Conservation (phyloP, 2,888 invertebrate genomes). For the Andrena minutula region DNA sequence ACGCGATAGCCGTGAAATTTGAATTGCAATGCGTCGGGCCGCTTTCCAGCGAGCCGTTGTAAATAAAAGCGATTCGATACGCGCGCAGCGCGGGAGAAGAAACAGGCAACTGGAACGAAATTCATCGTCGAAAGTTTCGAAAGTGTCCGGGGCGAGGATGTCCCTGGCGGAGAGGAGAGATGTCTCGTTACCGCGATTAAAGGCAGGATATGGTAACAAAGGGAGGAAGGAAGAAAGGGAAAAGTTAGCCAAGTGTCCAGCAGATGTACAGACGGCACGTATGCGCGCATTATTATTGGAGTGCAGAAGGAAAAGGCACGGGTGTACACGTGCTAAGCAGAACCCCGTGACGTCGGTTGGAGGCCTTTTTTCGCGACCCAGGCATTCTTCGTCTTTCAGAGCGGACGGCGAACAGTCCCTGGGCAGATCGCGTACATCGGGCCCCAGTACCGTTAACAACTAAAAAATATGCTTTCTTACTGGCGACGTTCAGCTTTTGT, state of each 20-base stretch:
- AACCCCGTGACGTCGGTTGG: conserved; percentile 42
- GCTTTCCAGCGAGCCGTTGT: conserved; percentile 14
- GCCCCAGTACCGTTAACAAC: conserved; percentile 24
- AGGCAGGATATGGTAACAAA: conserved; percentile 50
- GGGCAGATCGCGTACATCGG: conserved; percentile 28
- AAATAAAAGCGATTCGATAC: conserved; percentile 36
- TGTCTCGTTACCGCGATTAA: conserved; percentile 54
- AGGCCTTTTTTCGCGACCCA: conserved; percentile 49
- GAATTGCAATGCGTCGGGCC: conserved; percentile 8
- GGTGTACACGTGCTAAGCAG: conserved; percentile 63
- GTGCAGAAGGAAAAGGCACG: conserved; percentile 53
- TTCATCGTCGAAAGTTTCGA: conserved; percentile 55
- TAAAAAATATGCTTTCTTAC: conserved; percentile 21
- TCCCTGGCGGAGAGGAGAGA: conserved; percentile 5
- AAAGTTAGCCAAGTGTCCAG: conserved; percentile 74
- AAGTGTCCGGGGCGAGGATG: conserved; percentile 35
- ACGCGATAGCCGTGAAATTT: conserved; percentile 16
- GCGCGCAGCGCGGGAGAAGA: conserved; percentile 9
- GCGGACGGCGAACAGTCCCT: neutral
- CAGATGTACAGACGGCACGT: conserved; percentile 73
- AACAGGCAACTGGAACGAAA: conserved; percentile 50
- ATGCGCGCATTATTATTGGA: conserved; percentile 73
- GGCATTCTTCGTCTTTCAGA: conserved; percentile 48
- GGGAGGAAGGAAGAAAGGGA: conserved; percentile 49
- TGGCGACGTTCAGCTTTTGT: conserved; percentile 12